phyloP scores from a whole-genome alignment of 37 sponge, comb jelly and placozoan species.

The Agelas oroides region DNA sequence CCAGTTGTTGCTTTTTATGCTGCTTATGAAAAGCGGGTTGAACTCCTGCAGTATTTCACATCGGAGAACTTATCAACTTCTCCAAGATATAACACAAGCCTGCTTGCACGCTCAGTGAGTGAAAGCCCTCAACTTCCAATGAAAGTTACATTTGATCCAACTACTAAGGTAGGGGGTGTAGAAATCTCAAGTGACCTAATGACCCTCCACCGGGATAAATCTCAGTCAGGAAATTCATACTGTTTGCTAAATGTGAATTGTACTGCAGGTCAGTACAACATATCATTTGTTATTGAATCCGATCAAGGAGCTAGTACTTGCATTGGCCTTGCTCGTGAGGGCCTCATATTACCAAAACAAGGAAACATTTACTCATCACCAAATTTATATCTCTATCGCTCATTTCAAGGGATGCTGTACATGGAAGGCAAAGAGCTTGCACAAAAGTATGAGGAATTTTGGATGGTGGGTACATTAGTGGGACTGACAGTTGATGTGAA shows the following conservation, averaged over 20 bases:
- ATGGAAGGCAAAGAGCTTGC: conserved; percentile 26
- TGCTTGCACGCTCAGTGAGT: background rate
- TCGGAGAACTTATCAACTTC: background rate
- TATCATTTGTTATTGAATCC: conserved; percentile 42
- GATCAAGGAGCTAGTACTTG: conserved; percentile 68
- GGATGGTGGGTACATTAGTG: conserved; percentile 61
- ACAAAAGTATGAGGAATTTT: conserved; percentile 50
- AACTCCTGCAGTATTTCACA: conserved; percentile 16
- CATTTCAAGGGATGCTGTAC: conserved; percentile 61
- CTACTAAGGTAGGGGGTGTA: conserved; percentile 2
- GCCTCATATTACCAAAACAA: background rate
- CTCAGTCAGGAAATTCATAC: conserved; percentile 43
- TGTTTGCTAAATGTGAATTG: conserved; percentile 39
- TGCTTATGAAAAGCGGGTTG: conserved; percentile 57
- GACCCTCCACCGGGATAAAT: conserved; percentile 19
- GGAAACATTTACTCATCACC: conserved; percentile 39
- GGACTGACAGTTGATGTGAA: conserved; percentile 39
- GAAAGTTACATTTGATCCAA: conserved; percentile 34
- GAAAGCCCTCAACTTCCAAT: background rate
- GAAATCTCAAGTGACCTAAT: conserved; percentile 24
- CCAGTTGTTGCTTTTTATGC: conserved; percentile 68
- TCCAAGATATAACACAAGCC: too few relatives aligned
- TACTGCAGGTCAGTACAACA: conserved; percentile 18
- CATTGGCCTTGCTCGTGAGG: conserved; percentile 39
- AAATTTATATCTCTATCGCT: conserved; percentile 54